Evolutionary conservation across 2,797 vertebrate species (phyloP), one percentile per base, ranked within the genome.

Genomic region (Microchirus variegatus): DNA sequence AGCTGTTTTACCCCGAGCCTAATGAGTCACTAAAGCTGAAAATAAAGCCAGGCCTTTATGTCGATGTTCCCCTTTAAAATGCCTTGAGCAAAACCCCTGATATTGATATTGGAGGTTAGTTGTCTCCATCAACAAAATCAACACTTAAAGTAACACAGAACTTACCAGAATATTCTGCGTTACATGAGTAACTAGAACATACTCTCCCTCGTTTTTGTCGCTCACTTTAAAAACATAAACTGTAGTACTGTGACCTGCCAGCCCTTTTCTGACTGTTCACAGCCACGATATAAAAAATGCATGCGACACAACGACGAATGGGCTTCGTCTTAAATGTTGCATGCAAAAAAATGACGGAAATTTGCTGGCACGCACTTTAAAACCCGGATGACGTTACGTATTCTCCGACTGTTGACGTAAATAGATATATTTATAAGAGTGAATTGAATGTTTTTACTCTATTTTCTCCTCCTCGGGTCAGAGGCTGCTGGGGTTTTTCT

Each of bases 251-350:
- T 41, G 2, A 12, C 13, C 64, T 44, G 50, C 71, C 26, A 7
- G 40, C 42, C 55, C 70, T 55, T 71, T 73, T 80, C 44, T 67
- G 68, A 61, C 62, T 16, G 10, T 63, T 53, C 68, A 43, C 68
- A 43, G 73, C 81, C 53, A 44, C 62, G 65, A 43, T 48, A 78
- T 88, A 38, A 89, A 89, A 87, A 54, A 87, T 88, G 40, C 9
- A 90, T 86, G 77, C 41, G 63, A 67, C 68, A 58, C 68, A 82
- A 77, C 1, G 66, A 83, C 82, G 82, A 86, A 83, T 80, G 80
- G 80, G 82, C 75, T 41, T 69, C 41, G n/a, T 67, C 52, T 68
- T 84, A 44, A 87, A 83, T 85, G 75, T 80, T 86, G 75, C 80
- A 83, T 87, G 85, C 42, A 16, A 35, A 65, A 65, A 82, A 84